Evolutionary conservation across 1,140 invertebrate species (phyloP), one percentile per base, ranked within the genome.

Genomic region (Lasioglossum baleicum): DNA sequence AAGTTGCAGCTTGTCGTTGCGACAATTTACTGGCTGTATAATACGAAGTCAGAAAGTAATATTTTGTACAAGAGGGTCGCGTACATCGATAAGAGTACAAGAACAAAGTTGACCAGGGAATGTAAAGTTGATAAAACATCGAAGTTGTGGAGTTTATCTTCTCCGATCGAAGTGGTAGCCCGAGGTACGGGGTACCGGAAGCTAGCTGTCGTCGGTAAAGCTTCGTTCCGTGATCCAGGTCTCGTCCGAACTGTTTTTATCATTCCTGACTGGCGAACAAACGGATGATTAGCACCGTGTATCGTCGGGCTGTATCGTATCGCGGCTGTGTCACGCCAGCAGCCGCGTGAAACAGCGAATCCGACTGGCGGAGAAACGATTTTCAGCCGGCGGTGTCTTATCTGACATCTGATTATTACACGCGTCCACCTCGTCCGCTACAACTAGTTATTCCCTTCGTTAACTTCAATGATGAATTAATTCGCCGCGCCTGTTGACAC

Each of bases 391-490:
- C 64, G 66, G 72, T 63, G 53, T 76, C 83, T 83, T 86, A 86
- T 86, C 85, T 74, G 76, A 75, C 81, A 85, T 86, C 85, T 79
- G 69, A 61, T 85, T 85, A 83, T 86, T 85, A 71, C 64, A 70
- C 81, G 69, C 83, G 74, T 85, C 83, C 84, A 80, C 83, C 76
- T 86, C 81, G 48, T 85, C 74, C 85, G 83, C 61, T 83, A 53
- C 80, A 67, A 75, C 83, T 81, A 75, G 84, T 85, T 83, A 80
- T 76, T 76, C 81, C 73, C 73, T 86, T 85, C 83, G 85, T 85
- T 83, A 83, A 72, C 68, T 75, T 75, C 79, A 77, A 83, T 71
- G 83, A 85, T 78, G 83, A 85, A 86, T 86, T 85, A 85, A 85
- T 86, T 81, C 80, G 66, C 80, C 68, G 35, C 35, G 40, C 26